A percentile compares a stretch with the other conserved stretches of the same genome.
Conservation (phyloP, 2,888 invertebrate species). For the Eledona agricola region DNA sequence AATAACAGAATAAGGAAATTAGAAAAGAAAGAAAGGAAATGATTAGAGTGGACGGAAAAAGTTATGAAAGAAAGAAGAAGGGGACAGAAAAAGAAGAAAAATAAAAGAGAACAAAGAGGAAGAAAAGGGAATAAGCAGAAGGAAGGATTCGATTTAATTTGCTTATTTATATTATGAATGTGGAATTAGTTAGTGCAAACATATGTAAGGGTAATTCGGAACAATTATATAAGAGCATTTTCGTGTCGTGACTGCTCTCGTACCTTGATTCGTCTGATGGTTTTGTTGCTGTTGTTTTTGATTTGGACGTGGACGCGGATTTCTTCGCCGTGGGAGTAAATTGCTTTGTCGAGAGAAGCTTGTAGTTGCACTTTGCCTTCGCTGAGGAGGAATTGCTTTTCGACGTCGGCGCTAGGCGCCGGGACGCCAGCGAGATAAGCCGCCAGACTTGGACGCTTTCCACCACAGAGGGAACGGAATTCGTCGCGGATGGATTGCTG, state of each 20-base stretch:
- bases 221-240: no score
- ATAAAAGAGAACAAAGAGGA: no score
- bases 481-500: slow-evolving; percentile 37
- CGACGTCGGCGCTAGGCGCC: slow-evolving; percentile 75
- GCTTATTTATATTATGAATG: no score
- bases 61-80: no score
- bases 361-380: slow-evolving; percentile 83
- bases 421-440: slow-evolving; percentile 62
- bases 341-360: slow-evolving; percentile 81
- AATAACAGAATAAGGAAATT: no score
- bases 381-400: slow-evolving; percentile 86
- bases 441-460: slow-evolving; percentile 56
- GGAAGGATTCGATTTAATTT: no score
- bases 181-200: no score
- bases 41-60: no score
- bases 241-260: slow-evolving; percentile 17
- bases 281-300: slow-evolving; percentile 84
- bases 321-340: slow-evolving; percentile 85
- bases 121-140: no score
- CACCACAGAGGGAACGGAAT: slow-evolving; percentile 54
- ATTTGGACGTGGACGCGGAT: slow-evolving; percentile 78
- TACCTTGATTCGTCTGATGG: slow-evolving; percentile 85
- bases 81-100: no score
- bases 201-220: no score
- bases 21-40: no score